Evolutionary conservation across 2,113 vertebrate genomes (phyloP), one percentile per base, ranked within the genome.

Genomic region (Engystomops pustulosus): DNA sequence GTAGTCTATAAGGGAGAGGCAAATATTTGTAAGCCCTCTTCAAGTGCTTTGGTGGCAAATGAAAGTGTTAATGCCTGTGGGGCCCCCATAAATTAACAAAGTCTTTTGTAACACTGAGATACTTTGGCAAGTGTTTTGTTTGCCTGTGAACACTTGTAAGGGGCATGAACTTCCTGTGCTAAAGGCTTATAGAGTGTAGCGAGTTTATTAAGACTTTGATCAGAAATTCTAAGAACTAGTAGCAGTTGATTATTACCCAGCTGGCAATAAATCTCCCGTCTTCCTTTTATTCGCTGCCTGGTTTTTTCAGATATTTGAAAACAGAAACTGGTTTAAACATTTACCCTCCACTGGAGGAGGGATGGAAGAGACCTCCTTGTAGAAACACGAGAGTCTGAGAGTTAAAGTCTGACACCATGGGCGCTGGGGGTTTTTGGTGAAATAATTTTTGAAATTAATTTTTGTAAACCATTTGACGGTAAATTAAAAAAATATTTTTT

Each of bases 241-340:
- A 86, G 86, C 84, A 51, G 89, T 90, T 90, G 91, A 91, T 91
- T 87, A 90, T 91, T 93, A 92, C 89, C 91, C 0, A 0, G 87
- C 86, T 85, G 68, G 87, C 89, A 89, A 80, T 92, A 91, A 91
- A 91, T 89, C 87, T 87, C 80, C 86, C 85, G 69, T 87, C 88
- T 88, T 85, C 80, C 89, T 90, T 91, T 93, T 89, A 88, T 91
- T 90, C 90, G 79, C 82, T 86, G 83, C 81, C 85, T 86, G 4
- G 72, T n/a, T 87, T 90, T 85, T 88, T 79, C 85, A 87, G 88
- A 88, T 76, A 83, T 90, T 90, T 90, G 86, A 90, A 91, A 92
- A 85, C 84, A 87, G 58, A 81, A 89, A 87, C 87, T 87, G 87
- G 89, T 88, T 94, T 93, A 93, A 93, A 92, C 92, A 93, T 93